Conservation (phyloP, 2,113 vertebrate species). For the Perca schrenkii region DNA sequence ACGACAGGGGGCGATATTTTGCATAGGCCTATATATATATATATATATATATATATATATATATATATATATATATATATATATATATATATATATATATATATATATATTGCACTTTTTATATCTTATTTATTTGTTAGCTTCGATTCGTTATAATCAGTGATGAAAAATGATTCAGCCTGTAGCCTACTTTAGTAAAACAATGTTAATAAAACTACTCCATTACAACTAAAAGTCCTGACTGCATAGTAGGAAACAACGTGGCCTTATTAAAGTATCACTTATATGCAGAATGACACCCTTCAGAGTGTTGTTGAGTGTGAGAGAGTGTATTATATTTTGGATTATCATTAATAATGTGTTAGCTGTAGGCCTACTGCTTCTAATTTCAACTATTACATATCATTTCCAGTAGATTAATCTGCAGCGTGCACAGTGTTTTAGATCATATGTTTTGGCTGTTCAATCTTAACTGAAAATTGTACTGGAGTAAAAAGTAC, state of each 20-base stretch:
- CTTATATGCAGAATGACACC: neutral
- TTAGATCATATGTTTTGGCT: no score
- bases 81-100: no score
- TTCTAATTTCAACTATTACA: no score
- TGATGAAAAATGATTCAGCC: neutral
- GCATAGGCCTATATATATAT: neutral
- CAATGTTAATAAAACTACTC: neutral
- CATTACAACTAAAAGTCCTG: neutral
- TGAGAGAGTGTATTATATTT: no score
- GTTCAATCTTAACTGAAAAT: no score
- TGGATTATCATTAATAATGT: neutral
- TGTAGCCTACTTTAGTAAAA: neutral
- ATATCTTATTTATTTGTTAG: neutral
- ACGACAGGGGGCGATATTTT: conserved; percentile 55
- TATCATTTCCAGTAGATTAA: no score
- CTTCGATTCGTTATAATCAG: neutral
- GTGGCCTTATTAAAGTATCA: neutral
- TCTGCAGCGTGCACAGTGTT: no score
- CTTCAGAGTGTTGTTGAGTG: neutral
- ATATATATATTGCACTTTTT: neutral
- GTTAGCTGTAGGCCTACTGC: no score
- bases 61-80: no score
- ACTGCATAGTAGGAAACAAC: neutral
- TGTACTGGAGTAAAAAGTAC: no score
- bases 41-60: no score